Base-by-base conservation (phyloP, 1,140 invertebrate species). In the Heliconius eleuchia region DNA sequence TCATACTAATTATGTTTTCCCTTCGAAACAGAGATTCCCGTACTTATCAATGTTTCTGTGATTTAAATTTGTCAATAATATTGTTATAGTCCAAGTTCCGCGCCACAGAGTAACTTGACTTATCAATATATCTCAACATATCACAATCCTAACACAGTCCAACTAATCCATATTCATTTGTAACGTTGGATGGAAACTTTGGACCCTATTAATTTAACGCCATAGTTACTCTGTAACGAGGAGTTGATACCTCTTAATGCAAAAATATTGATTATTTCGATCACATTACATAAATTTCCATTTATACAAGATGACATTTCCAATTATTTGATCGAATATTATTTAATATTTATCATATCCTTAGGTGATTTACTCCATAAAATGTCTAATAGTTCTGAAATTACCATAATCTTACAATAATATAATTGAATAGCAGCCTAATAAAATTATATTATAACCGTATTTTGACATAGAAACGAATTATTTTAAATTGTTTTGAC, bases 11-110 rank as follows among this genome's bases (percentile, higher is more conserved):
- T 94, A 93, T 93, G 91, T 90, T 92, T 92, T 91, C 90, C 88
- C 78, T 82, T 78, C 73, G 92, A 93, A 94, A 93, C 92, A 94
- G 89, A 94, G 92, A 92, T 90, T 92, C 92, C 92, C 92, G 92
- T 94, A 94, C 92, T 76, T 88, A 90, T 92, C 92, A 86, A 90
- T 93, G 92, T 94, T 94, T 92, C 89, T 78, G 46, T 70, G 73
- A 78, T 80, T 42, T 52, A 46, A 37, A 70, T 74, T 39, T 74
- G 75, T 73, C 55, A 77, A 52, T 80, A 77, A 70, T 79, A 76
- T 73, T 73, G 70, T 80, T 19, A 30, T 71, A n/a, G 18, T 27
- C 11, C 27, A 74, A 73, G 57, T 57, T 76, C 75, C 83, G 78
- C 85, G 83, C 82, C 91, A 92, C 89, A 93, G 90, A 92, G 90